These are phyloP conservation scores for Stenopsyche tienmushanensis DNA, from an alignment of 1,140 invertebrate species.

Conservation along the genomic window DNA sequence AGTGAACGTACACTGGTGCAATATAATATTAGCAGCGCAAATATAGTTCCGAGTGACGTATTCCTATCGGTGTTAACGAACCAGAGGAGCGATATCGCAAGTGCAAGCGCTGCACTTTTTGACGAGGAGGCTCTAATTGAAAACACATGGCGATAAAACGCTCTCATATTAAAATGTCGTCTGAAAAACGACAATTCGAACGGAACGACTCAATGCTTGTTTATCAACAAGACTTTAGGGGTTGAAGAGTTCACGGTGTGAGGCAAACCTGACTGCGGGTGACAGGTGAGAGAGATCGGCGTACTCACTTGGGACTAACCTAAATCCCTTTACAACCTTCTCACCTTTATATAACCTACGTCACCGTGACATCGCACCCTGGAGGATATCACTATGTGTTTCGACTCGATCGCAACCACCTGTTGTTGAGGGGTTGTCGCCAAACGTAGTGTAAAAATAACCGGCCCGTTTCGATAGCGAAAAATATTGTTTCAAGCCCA, in stretches of 20 bases:
- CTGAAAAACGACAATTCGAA: too few species aligned
- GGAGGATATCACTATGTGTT: background rate
- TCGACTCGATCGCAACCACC: slow-evolving; percentile 7
- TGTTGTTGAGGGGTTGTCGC: slow-evolving; percentile 1
- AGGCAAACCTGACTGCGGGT: background rate
- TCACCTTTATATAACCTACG: background rate
- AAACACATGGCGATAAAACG: too few species aligned
- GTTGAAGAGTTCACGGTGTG: background rate
- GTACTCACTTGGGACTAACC: slow-evolving; percentile 15
- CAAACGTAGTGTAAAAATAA: background rate
- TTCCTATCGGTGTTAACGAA: background rate
- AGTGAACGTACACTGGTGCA: background rate
- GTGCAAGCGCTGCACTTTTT: too few species aligned
- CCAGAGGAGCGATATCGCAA: too few species aligned
- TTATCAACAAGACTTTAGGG: background rate
- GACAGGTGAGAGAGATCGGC: slow-evolving; percentile 25
- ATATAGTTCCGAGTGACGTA: background rate
- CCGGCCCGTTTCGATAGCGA: background rate
- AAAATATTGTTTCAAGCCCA: too few species aligned
- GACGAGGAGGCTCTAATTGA: too few species aligned
- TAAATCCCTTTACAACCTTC: slow-evolving; percentile 23
- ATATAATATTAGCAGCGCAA: background rate
- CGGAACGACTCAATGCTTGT: too few species aligned
- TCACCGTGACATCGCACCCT: slow-evolving; percentile 8
- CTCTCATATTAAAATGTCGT: too few species aligned